Base-by-base conservation (phyloP, 2,113 vertebrate genomes). In the Orthonyx spaldingii region DNA sequence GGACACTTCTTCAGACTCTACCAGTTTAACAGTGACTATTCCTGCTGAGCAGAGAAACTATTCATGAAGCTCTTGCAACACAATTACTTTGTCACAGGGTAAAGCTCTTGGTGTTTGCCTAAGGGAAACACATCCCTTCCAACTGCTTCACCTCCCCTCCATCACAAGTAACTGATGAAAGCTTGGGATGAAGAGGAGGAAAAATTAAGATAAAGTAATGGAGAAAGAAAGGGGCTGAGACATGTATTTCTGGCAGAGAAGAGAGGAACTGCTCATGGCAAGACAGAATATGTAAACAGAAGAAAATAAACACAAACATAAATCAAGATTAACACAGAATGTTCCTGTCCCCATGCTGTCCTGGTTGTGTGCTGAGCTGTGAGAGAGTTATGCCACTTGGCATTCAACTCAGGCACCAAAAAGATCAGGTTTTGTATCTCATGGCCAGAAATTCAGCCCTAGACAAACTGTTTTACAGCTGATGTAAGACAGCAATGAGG, bases 211-310 rank as follows among this genome's bases (percentile, higher is more conserved):
- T 30, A 86, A 91, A 90, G 63, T 76, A 85, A 86, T 76, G 28
- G 61, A 92, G 80, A 90, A 80, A 89, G 63, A 81, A 93, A 84
- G 56, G 44, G 41, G 91, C 69, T 83, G 65, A 76, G 63, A 85
- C 82, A 91, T 72, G 78, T 22, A 80, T 69, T 96, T 83, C 85
- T 96, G 94, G 88, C 94, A 92, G n/a, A 82, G 33, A 24, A 87
- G 84, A 2, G 22, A 78, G 74, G 74, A 96, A 93, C 33, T 79
- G 74, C 65, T 92, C 57, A 60, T 82, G 61, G 65, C 72, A 96
- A 92, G 41, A 75, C 52, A 66, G 35, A 89, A 64, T 90, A 89
- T 3, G 18, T 87, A 95, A 96, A 92, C 77, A 94, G 26, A 87
- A 86, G 39, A 88, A 87, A 89, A 81, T 35, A 95, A 86, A 95